A percentile compares a stretch with the other conserved stretches of the same genome.
These are phyloP conservation scores for Phaethornis superciliosus DNA, from an alignment of 2,113 vertebrate genomes.

Conservation along the genomic window DNA sequence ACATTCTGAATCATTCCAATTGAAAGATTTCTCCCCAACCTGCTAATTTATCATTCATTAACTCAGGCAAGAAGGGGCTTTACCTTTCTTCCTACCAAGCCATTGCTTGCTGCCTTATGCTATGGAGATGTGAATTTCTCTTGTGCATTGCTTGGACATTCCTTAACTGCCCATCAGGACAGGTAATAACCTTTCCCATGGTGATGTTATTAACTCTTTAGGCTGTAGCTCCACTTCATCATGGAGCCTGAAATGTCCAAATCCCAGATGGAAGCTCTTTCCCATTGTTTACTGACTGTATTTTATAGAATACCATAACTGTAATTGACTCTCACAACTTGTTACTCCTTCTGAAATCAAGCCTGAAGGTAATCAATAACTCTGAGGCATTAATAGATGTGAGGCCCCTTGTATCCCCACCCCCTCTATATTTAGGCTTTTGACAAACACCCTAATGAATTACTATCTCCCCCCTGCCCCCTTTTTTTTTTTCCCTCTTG, in stretches of 20 bases:
- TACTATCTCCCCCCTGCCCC: not conserved
- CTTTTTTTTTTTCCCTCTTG: not conserved
- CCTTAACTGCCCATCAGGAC: not conserved
- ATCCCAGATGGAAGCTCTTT: not conserved
- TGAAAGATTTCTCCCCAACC: not conserved
- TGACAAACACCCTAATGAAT: not conserved
- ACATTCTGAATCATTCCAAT: not conserved
- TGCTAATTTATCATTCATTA: conserved; percentile 12
- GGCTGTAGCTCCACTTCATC: not conserved
- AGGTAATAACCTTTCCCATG: not conserved
- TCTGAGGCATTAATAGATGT: not conserved
- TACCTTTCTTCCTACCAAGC: not conserved
- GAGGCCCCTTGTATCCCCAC: not conserved
- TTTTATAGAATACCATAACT: not conserved
- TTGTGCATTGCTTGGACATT: not conserved
- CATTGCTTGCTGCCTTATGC: not conserved
- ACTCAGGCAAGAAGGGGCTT: not conserved
- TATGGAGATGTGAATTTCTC: not conserved
- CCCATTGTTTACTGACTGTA: not conserved
- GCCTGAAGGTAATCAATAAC: not conserved
- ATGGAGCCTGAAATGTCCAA: not conserved
- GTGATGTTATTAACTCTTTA: not conserved
- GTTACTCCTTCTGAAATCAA: not conserved
- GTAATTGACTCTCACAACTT: not conserved
- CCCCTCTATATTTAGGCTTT: not conserved